These are phyloP conservation scores for Forbesichthys papilliferus DNA, from an alignment of 2,113 vertebrate species.

Conservation along the genomic window DNA sequence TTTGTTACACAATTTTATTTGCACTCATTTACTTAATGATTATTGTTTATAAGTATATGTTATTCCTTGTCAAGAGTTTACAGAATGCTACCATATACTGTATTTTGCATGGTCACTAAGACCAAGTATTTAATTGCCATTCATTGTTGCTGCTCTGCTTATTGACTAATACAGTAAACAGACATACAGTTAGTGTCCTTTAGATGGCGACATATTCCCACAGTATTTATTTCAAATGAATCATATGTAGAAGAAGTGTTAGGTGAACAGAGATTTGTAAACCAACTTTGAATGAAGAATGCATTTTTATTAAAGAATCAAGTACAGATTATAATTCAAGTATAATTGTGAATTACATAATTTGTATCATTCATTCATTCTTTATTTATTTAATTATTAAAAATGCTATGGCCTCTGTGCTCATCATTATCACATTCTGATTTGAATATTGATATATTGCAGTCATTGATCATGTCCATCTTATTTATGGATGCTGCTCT, in stretches of 20 bases:
- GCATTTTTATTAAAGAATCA: conserved; percentile 18
- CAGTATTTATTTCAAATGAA: background rate
- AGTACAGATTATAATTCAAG: background rate
- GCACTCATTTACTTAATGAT: too few relatives aligned
- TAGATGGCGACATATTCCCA: conserved; percentile 50
- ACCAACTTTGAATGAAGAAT: conserved; percentile 1
- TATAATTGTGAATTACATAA: background rate
- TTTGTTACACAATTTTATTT: too few relatives aligned
- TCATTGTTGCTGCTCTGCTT: background rate
- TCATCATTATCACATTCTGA: background rate
- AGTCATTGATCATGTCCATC: background rate
- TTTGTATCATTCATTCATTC: background rate
- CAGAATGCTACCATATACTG: too few relatives aligned
- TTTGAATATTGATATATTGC: background rate
- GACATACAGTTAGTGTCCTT: background rate
- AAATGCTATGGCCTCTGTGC: background rate
- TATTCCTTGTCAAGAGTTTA: too few relatives aligned
- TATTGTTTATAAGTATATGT: too few relatives aligned
- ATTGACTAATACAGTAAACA: background rate
- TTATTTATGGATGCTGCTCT: background rate
- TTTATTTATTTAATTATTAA: background rate
- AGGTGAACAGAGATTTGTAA: too few relatives aligned
- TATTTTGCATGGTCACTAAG: too few relatives aligned
- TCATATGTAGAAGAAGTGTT: too few relatives aligned
- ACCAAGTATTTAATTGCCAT: too few relatives aligned